phyloP scores from a whole-genome alignment of 2,113 vertebrate species.

The Dicentrarchus labrax region DNA sequence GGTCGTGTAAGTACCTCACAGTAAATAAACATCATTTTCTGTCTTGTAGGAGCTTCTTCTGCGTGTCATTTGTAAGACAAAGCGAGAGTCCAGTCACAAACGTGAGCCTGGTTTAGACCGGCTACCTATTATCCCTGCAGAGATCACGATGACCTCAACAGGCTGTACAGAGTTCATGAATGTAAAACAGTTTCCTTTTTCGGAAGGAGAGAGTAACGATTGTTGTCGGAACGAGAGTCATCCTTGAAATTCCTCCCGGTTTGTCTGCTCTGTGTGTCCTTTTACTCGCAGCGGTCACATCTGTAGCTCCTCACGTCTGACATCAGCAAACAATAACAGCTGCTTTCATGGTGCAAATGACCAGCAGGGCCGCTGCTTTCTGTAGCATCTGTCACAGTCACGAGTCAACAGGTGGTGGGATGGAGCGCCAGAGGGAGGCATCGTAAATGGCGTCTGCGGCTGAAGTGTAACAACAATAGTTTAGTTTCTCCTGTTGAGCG shows the following conservation, averaged over 20 bases:
- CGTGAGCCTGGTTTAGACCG: background rate
- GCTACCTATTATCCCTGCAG: background rate
- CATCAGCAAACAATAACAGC: background rate
- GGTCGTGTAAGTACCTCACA: conserved; percentile 87
- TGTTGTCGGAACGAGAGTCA: background rate
- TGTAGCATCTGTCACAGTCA: background rate
- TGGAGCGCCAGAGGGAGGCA: background rate
- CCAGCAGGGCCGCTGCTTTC: background rate
- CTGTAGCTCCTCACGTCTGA: background rate
- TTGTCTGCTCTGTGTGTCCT: background rate
- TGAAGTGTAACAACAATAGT: background rate
- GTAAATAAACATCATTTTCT: conserved; percentile 72
- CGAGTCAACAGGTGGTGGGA: background rate
- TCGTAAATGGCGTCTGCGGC: background rate
- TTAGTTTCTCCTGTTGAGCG: no score
- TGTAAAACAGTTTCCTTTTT: conserved; percentile 11
- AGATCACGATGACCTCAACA: background rate
- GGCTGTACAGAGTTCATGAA: conserved; percentile 4
- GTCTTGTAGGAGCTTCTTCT: background rate
- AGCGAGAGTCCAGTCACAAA: background rate
- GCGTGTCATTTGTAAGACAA: background rate
- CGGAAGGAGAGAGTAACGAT: background rate
- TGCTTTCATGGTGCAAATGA: background rate
- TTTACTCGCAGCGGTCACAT: conserved; percentile 8
- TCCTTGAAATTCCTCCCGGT: conserved; percentile 29